A percentile compares a stretch with the other conserved stretches of the same genome.
Evolutionary conservation across 2,888 invertebrate genomes (phyloP).

Genomic region (Rhabditoides inermis): DNA sequence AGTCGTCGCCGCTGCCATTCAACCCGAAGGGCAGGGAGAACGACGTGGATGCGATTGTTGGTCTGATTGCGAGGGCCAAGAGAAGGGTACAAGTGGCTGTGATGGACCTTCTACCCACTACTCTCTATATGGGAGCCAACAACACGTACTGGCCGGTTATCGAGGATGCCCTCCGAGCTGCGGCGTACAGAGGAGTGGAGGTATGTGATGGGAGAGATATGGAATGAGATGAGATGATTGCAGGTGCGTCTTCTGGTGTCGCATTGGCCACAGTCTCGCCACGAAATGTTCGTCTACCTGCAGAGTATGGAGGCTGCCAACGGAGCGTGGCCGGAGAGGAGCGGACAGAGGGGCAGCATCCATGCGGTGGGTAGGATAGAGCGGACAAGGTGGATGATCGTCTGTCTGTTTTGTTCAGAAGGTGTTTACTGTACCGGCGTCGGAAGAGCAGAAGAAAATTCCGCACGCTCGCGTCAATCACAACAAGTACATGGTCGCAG

Average conservation of each 20-base stretch:
- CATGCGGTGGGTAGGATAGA: constrained; percentile 12
- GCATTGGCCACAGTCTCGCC: too few species aligned
- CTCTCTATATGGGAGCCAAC: constrained; percentile 60
- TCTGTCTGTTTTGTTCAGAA: constrained; percentile 61
- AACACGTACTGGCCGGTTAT: constrained; percentile 79
- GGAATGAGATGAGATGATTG: too few species aligned
- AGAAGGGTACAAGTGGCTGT: constrained; percentile 82
- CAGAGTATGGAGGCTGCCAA: constrained; percentile 21
- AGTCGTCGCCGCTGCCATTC: constrained; percentile 82
- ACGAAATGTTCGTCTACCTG: constrained; percentile 17
- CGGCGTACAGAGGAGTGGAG: constrained; percentile 69
- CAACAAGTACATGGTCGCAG: constrained; percentile 97
- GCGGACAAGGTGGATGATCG: too few species aligned
- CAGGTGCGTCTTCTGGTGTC: too few species aligned
- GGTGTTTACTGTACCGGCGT: constrained; percentile 72
- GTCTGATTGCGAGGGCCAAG: constrained; percentile 71
- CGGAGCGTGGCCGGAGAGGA: constrained; percentile 13
- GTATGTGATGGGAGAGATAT: too few species aligned
- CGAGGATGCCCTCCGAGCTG: constrained; percentile 74
- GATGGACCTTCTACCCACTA: constrained; percentile 85
- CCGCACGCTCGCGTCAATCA: constrained; percentile 86
- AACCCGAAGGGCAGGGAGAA: constrained; percentile 72
- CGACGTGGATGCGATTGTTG: constrained; percentile 74
- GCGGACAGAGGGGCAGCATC: constrained; percentile 9
- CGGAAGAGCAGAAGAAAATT: constrained; percentile 67